Base-by-base conservation (phyloP, 2,888 invertebrate species). In the Agrypnus murinus region DNA sequence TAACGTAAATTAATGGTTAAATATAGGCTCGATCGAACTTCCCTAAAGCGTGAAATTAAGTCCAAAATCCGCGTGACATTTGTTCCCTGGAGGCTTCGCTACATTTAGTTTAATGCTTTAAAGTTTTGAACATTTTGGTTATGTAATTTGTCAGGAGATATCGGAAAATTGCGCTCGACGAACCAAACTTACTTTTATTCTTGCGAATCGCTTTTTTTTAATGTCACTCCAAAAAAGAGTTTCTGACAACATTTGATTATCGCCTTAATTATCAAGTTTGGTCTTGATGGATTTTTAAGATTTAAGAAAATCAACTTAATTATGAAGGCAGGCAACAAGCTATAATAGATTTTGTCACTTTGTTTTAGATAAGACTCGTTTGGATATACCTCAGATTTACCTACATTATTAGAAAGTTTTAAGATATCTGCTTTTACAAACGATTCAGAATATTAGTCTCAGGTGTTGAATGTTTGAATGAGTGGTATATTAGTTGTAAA, bases 41-140 rank as follows among this genome's bases (percentile, higher is more conserved):
- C 60, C 53, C 60, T 58, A 65, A 65, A 70, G 57, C 70, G 65
- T 60, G 57, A 65, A 70, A 70, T 65, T 65, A 70, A 65, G 60
- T 62, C 53, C 62, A 55, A 70, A 70, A 60, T 65, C 40, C 50
- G 65, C 55, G 60, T 62, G 70, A 65, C 70, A 65, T 57, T 66
- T 57, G 65, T 66, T 66, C 70, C 65, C 32, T 43, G 0, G 65
- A 63, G 65, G 55, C 62, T 25, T 25, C 46, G 63, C 63, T 58
- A 64, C 69, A 60, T 62, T 50, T 59, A 62, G 70, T 66, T 70
- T 66, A 66, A 70, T 66, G 55, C 65, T 67, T 58, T 65, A 69
- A 69, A 69, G 58, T 69, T 69, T 69, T 69, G 66, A 69, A 64
- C 60, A 69, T 65, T 69, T 65, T 38, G 65, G 69, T 69, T 65